A percentile compares a stretch with the other conserved stretches of the same genome.
These are phyloP conservation scores for Meriones unguiculatus DNA, from an alignment of 2,113 vertebrate genomes.

Conservation along the genomic window DNA sequence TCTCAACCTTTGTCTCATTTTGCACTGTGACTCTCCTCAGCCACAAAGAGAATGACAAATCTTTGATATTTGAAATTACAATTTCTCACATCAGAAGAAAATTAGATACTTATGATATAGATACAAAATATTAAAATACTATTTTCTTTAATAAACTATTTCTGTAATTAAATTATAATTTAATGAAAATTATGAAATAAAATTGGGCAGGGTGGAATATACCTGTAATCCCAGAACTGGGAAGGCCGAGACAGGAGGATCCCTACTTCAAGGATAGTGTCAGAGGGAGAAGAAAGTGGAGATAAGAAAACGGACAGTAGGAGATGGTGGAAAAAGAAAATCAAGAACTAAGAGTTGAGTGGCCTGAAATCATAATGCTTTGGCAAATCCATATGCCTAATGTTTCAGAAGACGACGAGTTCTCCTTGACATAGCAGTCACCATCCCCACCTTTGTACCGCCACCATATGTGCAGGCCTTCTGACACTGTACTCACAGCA, in stretches of 20 bases:
- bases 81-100: conserved; percentile 27
- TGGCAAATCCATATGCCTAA: not conserved
- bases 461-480: conserved; percentile 55
- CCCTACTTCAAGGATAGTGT: not conserved
- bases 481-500: conserved; percentile 19
- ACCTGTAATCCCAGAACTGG: not conserved
- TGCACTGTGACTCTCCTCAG: not conserved
- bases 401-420: not conserved
- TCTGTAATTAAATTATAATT: not conserved
- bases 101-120: not conserved
- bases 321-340: not conserved
- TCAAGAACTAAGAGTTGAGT: not conserved
- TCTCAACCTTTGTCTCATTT: not conserved
- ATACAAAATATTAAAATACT: conserved; percentile 13
- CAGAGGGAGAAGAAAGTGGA: not conserved
- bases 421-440: conserved; percentile 33
- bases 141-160: not conserved
- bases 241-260: not conserved
- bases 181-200: not conserved
- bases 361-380: not conserved
- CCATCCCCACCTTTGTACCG: not conserved
- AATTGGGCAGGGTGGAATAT: not conserved
- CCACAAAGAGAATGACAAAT: conserved; percentile 1
- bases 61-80: not conserved
- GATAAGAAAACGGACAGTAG: too few species aligned